These are phyloP conservation scores for Philereme transversata DNA, from an alignment of 2,888 invertebrate genomes.

Conservation along the genomic window DNA sequence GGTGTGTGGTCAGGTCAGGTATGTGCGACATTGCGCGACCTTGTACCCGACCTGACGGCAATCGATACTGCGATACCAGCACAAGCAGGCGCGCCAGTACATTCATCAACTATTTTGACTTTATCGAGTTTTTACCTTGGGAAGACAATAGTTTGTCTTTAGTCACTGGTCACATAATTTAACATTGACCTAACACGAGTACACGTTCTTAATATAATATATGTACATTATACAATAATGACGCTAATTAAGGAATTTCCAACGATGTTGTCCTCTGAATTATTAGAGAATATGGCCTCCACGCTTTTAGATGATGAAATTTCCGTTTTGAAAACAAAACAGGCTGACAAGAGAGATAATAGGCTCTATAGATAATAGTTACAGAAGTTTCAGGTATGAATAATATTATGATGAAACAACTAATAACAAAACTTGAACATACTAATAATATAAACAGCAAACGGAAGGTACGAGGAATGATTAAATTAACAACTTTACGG, in stretches of 20 bases:
- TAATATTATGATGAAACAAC: constrained; percentile 20
- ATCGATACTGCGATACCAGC: constrained; percentile 62
- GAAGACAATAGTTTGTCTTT: background rate
- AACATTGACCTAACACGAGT: background rate
- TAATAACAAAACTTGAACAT: constrained; percentile 21
- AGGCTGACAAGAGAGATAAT: background rate
- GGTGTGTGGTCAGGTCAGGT: constrained; percentile 5
- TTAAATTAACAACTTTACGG: constrained; percentile 28
- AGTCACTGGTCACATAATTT: background rate
- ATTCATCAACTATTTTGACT: constrained; percentile 30
- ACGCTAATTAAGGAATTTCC: too few species aligned
- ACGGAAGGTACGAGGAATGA: constrained; percentile 23
- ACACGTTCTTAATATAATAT: too few species aligned
- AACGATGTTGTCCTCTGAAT: too few species aligned
- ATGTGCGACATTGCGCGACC: constrained; percentile 56
- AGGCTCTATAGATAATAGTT: background rate
- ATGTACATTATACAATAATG: too few species aligned
- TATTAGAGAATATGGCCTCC: too few species aligned
- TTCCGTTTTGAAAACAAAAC: too few species aligned
- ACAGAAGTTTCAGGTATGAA: constrained; percentile 14
- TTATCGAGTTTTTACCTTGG: constrained; percentile 21
- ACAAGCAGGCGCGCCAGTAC: constrained; percentile 15
- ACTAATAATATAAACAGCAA: constrained; percentile 14
- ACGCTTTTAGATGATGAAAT: too few species aligned
- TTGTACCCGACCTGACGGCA: constrained; percentile 54